Evolutionary conservation across 2,888 invertebrate species (phyloP).

Genomic region (Amiota communis): DNA sequence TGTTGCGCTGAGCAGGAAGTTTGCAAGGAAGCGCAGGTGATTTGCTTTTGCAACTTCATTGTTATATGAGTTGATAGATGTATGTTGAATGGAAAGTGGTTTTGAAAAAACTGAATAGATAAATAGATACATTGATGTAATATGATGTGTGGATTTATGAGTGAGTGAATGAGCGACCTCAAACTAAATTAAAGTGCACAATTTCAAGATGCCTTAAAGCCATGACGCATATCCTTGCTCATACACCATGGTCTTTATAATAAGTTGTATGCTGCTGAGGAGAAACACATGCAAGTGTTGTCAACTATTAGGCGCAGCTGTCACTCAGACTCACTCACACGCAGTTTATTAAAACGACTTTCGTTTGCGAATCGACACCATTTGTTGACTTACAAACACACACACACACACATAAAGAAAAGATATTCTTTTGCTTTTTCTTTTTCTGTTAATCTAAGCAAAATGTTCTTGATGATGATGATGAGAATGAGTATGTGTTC

Average conservation of each 20-base stretch:
- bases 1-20: conserved; percentile 62
- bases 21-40: conserved; percentile 67
- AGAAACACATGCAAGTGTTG: conserved; percentile 38
- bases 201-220: not conserved
- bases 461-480: too few relatives aligned
- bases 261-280: too few relatives aligned
- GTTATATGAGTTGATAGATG: conserved; percentile 31
- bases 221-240: too few relatives aligned
- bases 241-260: too few relatives aligned
- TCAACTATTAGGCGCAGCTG: conserved; percentile 64
- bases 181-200: not conserved
- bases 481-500: not conserved
- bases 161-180: not conserved
- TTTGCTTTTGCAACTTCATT: conserved; percentile 57
- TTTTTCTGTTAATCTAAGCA: not conserved
- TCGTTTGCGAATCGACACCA: conserved; percentile 49
- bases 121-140: conserved; percentile 35
- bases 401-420: not conserved
- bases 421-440: not conserved
- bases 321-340: conserved; percentile 37
- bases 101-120: conserved; percentile 49
- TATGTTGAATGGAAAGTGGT: conserved; percentile 31
- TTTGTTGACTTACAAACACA: conserved; percentile 40
- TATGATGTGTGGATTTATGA: conserved; percentile 25
- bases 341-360: conserved; percentile 62